Percentiles rank a stretch among this genome's conserved stretches.
These are phyloP conservation scores for Microcebus ravelobensis DNA, from an alignment of 2,113 vertebrate species.

Conservation along the genomic window DNA sequence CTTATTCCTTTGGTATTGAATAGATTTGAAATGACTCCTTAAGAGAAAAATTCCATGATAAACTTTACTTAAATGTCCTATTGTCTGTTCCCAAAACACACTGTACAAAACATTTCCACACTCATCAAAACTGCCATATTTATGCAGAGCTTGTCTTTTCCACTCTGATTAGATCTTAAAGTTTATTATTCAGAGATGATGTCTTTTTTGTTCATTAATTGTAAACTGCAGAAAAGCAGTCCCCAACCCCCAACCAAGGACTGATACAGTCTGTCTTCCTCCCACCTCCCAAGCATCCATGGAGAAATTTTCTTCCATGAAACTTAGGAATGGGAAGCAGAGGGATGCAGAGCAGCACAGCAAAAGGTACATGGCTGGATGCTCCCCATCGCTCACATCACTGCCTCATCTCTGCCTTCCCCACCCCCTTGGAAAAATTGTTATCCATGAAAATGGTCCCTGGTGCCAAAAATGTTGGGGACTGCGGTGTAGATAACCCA, in stretches of 20 bases:
- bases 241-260: too few relatives aligned
- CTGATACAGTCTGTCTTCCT: too few relatives aligned
- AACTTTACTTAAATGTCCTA: background rate
- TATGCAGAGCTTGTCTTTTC: background rate
- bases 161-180: background rate
- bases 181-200: background rate
- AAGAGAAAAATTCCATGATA: background rate
- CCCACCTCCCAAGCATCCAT: too few relatives aligned
- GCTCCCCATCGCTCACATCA: too few relatives aligned
- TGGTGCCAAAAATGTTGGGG: too few relatives aligned
- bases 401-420: too few relatives aligned
- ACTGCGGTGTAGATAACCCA: background rate
- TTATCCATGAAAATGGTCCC: too few relatives aligned
- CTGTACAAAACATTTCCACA: background rate
- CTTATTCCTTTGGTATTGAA: background rate
- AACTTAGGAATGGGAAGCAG: too few relatives aligned
- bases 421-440: too few relatives aligned
- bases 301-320: too few relatives aligned
- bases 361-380: too few relatives aligned
- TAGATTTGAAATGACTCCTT: background rate
- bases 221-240: background rate
- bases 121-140: background rate
- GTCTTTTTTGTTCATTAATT: background rate
- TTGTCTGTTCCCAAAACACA: background rate
- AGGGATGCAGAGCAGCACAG: too few relatives aligned